Percentiles rank a stretch among this genome's conserved stretches.
Conservation (phyloP, 92 coral and sea anemone genomes). For the Palythoa grandiflora region DNA sequence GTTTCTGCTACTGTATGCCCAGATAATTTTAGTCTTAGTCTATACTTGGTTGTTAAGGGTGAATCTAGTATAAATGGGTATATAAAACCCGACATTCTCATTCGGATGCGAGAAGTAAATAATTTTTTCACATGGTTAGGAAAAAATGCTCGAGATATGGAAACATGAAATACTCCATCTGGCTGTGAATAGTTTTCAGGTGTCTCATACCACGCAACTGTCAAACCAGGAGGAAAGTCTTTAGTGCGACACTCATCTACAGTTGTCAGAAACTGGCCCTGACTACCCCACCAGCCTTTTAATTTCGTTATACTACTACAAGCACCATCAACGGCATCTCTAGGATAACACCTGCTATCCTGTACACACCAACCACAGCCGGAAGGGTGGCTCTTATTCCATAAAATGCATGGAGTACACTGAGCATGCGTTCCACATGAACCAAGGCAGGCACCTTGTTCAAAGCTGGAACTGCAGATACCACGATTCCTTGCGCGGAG, state of each 20-base stretch:
- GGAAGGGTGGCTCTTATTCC: constrained; percentile 61
- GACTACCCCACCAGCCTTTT: constrained; percentile 96
- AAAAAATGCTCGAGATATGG: constrained; percentile 34
- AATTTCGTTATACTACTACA: constrained; percentile 57
- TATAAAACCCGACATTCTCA: constrained; percentile 69
- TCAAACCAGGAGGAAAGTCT: constrained; percentile 90
- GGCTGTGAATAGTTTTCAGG: constrained; percentile 51
- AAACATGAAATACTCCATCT: constrained; percentile 63
- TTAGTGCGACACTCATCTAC: constrained; percentile 72
- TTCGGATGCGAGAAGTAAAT: neutral
- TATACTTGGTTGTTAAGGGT: constrained; percentile 29
- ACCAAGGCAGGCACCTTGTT: constrained; percentile 60
- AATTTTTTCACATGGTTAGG: constrained; percentile 1
- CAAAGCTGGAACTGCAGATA: constrained; percentile 54
- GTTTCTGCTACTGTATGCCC: neutral
- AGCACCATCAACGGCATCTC: constrained; percentile 69
- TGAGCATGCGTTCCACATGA: constrained; percentile 65
- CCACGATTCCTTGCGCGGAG: constrained; percentile 47
- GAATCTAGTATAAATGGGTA: constrained; percentile 73
- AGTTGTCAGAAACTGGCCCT: constrained; percentile 70
- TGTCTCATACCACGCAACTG: constrained; percentile 34
- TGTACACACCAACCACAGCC: constrained; percentile 98
- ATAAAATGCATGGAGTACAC: constrained; percentile 79
- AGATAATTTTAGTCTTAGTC: neutral
- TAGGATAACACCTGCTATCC: constrained; percentile 92